These are phyloP conservation scores for Eublepharis macularius DNA, from an alignment of 2,113 vertebrate genomes.

Conservation along the genomic window DNA sequence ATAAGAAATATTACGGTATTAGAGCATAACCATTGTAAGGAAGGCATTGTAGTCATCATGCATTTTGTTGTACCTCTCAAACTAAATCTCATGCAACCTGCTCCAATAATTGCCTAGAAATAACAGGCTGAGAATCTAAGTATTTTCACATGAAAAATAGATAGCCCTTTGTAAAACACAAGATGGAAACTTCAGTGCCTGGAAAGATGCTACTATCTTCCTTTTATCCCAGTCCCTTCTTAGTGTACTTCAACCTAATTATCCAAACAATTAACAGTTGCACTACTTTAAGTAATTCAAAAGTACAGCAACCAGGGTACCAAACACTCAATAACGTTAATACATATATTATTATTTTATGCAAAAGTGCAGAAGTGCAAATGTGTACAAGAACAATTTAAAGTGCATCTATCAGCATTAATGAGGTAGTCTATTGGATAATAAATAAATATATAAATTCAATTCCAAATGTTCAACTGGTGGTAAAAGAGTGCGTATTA, in stretches of 20 bases:
- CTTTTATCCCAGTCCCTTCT: neutral
- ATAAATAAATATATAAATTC: too few species aligned
- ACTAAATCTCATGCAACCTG: neutral
- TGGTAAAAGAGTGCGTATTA: too few species aligned
- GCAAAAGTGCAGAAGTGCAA: too few species aligned
- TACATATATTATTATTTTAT: too few species aligned
- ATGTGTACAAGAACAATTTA: too few species aligned
- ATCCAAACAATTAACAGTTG: conserved; percentile 4
- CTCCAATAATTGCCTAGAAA: neutral
- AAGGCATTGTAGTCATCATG: too few species aligned
- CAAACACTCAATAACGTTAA: too few species aligned
- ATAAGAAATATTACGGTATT: neutral
- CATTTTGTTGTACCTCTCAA: neutral
- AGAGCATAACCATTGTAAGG: neutral
- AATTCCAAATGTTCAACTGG: too few species aligned
- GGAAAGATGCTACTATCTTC: neutral
- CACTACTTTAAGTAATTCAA: neutral
- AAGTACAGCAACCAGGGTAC: conserved; percentile 7
- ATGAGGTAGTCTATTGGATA: too few species aligned
- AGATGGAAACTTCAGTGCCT: too few species aligned
- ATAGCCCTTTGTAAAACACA: neutral
- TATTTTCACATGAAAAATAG: neutral
- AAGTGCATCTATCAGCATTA: too few species aligned
- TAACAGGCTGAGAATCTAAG: neutral
- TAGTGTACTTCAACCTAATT: neutral